Evolutionary conservation across 2,113 vertebrate genomes (phyloP).

Genomic region (Sinocyclocheilus anshuiensis): DNA sequence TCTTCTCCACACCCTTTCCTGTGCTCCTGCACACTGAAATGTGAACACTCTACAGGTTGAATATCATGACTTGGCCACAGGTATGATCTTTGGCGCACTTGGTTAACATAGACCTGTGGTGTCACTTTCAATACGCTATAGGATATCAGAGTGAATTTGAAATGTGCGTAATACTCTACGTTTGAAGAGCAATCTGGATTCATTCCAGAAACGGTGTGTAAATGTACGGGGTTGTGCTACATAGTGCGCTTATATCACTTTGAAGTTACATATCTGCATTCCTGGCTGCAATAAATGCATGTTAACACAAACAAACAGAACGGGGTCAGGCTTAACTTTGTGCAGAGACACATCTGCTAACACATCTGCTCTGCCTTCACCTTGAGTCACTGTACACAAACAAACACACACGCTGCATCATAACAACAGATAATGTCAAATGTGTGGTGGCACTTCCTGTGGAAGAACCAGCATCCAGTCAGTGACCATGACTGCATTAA

Average conservation of each 20-base stretch:
- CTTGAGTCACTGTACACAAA: slow-evolving; percentile 36
- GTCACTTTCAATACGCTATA: slow-evolving; percentile 25
- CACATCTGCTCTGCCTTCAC: slow-evolving; percentile 47
- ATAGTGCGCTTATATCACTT: background rate
- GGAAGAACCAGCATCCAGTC: slow-evolving; percentile 22
- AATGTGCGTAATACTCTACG: background rate
- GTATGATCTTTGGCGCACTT: slow-evolving; percentile 46
- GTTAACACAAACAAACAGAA: background rate
- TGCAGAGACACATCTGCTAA: slow-evolving; percentile 44
- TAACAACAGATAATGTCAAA: slow-evolving; percentile 27
- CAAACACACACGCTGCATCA: slow-evolving; percentile 36
- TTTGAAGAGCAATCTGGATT: slow-evolving; percentile 10
- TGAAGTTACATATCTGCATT: background rate
- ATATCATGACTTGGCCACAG: slow-evolving; percentile 48
- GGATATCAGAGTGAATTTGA: slow-evolving; percentile 30
- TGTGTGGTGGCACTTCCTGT: slow-evolving; percentile 16
- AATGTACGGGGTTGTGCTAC: background rate
- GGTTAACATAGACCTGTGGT: slow-evolving; percentile 45
- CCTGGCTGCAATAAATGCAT: background rate
- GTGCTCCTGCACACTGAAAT: slow-evolving; percentile 37
- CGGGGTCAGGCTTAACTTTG: background rate
- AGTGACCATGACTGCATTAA: slow-evolving; percentile 37
- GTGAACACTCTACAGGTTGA: slow-evolving; percentile 41
- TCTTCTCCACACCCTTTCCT: slow-evolving; percentile 58
- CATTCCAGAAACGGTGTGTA: slow-evolving; percentile 20